phyloP scores from a whole-genome alignment of 2,113 vertebrate genomes.

The Bolborhynchus lineola region DNA sequence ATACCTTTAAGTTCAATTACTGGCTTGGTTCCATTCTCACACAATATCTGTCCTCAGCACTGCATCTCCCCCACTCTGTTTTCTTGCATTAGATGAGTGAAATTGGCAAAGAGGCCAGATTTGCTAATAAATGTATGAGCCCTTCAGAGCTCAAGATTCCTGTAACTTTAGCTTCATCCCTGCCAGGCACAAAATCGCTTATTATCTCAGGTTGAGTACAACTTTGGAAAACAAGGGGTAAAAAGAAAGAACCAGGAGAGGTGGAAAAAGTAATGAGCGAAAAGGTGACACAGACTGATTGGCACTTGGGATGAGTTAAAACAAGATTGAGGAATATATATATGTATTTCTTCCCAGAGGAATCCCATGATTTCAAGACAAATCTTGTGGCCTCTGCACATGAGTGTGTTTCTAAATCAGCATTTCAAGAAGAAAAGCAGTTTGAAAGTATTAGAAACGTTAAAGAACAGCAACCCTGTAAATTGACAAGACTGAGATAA shows the following conservation, averaged over 20 bases:
- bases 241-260: background rate
- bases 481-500: background rate
- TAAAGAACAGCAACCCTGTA: background rate
- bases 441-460: background rate
- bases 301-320: background rate
- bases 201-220: background rate
- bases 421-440: background rate
- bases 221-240: background rate
- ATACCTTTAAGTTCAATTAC: slow-evolving; percentile 15
- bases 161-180: background rate
- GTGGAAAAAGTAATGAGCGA: background rate
- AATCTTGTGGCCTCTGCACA: background rate
- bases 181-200: background rate
- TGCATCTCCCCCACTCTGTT: background rate
- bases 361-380: background rate
- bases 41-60: background rate
- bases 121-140: background rate
- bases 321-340: background rate
- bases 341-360: background rate
- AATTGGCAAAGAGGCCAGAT: background rate
- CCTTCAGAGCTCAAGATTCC: background rate
- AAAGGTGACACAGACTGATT: background rate
- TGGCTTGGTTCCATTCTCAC: background rate
- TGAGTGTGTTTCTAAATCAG: background rate
- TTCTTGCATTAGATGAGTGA: background rate